Base-by-base conservation (phyloP, 2,888 invertebrate genomes). In the Erebia ligea region DNA sequence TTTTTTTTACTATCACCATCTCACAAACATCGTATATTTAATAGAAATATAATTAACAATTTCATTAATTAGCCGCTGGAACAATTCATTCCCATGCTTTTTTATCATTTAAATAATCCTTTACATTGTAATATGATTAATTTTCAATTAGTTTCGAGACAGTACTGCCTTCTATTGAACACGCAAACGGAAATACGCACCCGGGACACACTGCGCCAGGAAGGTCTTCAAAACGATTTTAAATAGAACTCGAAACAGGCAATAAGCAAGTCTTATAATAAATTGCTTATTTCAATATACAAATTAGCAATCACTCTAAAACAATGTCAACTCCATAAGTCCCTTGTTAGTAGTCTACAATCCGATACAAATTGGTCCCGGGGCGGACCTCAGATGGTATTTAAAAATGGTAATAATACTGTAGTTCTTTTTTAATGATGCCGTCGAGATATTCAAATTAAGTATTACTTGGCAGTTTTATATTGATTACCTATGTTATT, bases 301-400 rank as follows among this genome's bases (percentile, higher is more conserved):
- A 62, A 62, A 62, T 62, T 62, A 62, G 62, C 62, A 48, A 48
- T 62, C 21, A 19, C 21, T 48, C 10, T 48, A 21, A 62, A 62
- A 3, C 48, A 48, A 48, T 45, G 48, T 17, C 67, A 52, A 40
- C 21, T 21, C 19, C 15, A 21, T 19, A 15, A 64, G 50, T 66
- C 70, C 66, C 70, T 68, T 58, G 67, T 48, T 63, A 62, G 19
- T 48, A 45, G 45, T 58, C 15, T 25, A 54, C 73, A 71, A 72
- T 68, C 72, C 70, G 11, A 52, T 56, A 73, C 71, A 76, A 76
- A 77, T 78, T 73, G 70, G 75, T 80, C 81, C 79, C 82, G 19
- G n/a, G 69, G 82, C 75, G 81, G 54, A 78, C 75, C 78, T 76
- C 78, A 78, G 76, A 63, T 73, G 74, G 45, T 73, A 71, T 77